Base-by-base conservation (phyloP, 2,888 invertebrate genomes). In the Galerucella pusilla region DNA sequence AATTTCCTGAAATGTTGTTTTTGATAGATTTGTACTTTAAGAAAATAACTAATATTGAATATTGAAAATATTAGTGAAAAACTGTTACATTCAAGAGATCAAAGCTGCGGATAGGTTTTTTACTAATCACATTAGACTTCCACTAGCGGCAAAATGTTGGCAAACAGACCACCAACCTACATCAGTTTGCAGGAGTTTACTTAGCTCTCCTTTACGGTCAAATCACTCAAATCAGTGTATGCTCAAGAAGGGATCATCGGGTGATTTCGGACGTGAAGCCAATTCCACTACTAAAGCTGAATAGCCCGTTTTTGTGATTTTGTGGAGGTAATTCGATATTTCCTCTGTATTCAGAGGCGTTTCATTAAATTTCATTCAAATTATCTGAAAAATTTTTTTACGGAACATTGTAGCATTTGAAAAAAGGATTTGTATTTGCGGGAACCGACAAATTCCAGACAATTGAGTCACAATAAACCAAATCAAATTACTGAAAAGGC, bases 161-260 rank as follows among this genome's bases (percentile, higher is more conserved):
- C 65, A 65, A 66, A 49, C 49, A 66, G 49, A 52, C 54, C 3
- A 54, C 54, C 16, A 20, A 63, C 46, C 63, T 59, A 60, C 66
- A 59, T 49, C 25, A 45, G 81, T 82, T 81, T 83, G 84, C 84
- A 83, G 85, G 85, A 83, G 84, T 85, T 83, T 85, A 79, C 82
- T 82, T 80, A 54, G 54, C 16, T 54, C 54, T 54, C 16, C 54
- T 54, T 49, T 16, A 54, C 81, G 86, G 84, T 83, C 81, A 85
- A 86, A 86, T 86, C 86, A 86, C 84, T 83, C 81, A 85, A 86
- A 86, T 86, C 86, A 86, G 84, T 84, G 84, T 74, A 54, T 77
- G 84, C 77, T 79, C 78, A 83, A 82, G 85, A 84, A 85, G 84
- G 82, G 82, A 82, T 85, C 84, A 84, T 85, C 85, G 85, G 85